These are phyloP conservation scores for Aethes cnicana DNA, from an alignment of 2,888 invertebrate species.

Conservation along the genomic window DNA sequence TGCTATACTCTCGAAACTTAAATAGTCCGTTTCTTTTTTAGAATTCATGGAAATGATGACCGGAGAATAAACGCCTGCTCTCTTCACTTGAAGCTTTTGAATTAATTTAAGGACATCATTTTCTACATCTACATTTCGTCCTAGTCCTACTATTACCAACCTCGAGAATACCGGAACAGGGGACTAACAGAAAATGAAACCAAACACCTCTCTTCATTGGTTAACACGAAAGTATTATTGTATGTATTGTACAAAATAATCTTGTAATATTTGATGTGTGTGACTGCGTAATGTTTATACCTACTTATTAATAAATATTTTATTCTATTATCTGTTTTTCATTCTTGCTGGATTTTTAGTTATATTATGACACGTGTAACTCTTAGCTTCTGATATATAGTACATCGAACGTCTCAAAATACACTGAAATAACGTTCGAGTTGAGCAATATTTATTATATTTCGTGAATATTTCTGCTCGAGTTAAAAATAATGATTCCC, in stretches of 20 bases:
- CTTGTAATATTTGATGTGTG: slow-evolving; percentile 75
- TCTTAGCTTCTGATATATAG: slow-evolving; percentile 31
- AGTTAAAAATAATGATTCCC: slow-evolving; percentile 70
- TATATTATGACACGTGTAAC: slow-evolving; percentile 33
- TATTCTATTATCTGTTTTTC: slow-evolving; percentile 60
- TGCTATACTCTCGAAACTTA: too few species aligned
- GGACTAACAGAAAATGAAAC: slow-evolving; percentile 44
- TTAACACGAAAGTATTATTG: slow-evolving; percentile 69
- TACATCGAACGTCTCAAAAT: slow-evolving; percentile 36
- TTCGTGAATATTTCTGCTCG: slow-evolving; percentile 57
- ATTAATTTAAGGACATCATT: slow-evolving; percentile 70
- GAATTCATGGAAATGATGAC: slow-evolving; percentile 99
- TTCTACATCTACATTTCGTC: slow-evolving; percentile 54
- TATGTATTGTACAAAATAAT: slow-evolving; percentile 78
- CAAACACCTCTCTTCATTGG: slow-evolving; percentile 46
- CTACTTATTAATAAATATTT: slow-evolving; percentile 80
- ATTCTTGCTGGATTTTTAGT: slow-evolving; percentile 23
- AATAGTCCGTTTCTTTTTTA: slow-evolving; percentile 85
- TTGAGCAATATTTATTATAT: slow-evolving; percentile 50
- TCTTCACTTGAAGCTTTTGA: slow-evolving; percentile 63
- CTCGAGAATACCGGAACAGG: slow-evolving; percentile 64
- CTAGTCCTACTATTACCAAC: slow-evolving; percentile 70
- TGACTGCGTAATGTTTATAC: slow-evolving; percentile 79
- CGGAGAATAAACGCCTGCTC: slow-evolving; percentile 87
- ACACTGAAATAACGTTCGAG: slow-evolving; percentile 52